Percentiles rank a stretch among this genome's conserved stretches.
These are phyloP conservation scores for Mirza zaza DNA, from an alignment of 2,113 vertebrate species.

Conservation along the genomic window DNA sequence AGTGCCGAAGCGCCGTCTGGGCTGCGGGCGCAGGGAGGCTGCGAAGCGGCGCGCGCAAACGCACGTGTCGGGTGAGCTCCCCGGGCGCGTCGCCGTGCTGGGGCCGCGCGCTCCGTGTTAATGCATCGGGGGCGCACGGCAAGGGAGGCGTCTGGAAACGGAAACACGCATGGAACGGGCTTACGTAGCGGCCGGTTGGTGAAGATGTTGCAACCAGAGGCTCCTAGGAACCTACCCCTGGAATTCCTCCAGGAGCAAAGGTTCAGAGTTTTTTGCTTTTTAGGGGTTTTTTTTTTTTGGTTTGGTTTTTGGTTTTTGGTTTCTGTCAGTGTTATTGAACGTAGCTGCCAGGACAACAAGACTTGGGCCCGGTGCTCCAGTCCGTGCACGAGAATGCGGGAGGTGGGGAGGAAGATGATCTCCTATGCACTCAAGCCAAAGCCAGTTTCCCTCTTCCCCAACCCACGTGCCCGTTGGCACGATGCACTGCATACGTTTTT, in stretches of 20 bases:
- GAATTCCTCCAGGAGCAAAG: too few species aligned
- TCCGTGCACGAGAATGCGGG: background rate
- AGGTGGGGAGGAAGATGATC: background rate
- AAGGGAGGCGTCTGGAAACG: background rate
- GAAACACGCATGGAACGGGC: background rate
- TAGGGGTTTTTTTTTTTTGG: background rate
- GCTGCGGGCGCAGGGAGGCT: too few species aligned
- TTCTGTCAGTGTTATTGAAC: background rate
- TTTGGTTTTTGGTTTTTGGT: background rate
- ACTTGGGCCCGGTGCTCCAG: background rate
- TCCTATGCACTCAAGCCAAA: background rate
- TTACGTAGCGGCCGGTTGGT: too few species aligned
- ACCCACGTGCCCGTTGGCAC: rapidly evolving
- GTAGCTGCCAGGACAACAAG: background rate
- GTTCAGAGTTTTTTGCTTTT: background rate
- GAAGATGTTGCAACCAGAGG: background rate
- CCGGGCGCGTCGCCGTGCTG: rapidly evolving
- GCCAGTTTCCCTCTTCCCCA: background rate
- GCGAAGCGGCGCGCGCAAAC: background rate
- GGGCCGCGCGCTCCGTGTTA: background rate
- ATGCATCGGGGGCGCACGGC: background rate
- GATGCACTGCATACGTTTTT: background rate
- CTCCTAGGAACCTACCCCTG: background rate
- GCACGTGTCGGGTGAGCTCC: background rate
- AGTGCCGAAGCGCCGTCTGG: background rate